phyloP scores from a whole-genome alignment of 2,888 invertebrate species.

The Cosmia pyralina region DNA sequence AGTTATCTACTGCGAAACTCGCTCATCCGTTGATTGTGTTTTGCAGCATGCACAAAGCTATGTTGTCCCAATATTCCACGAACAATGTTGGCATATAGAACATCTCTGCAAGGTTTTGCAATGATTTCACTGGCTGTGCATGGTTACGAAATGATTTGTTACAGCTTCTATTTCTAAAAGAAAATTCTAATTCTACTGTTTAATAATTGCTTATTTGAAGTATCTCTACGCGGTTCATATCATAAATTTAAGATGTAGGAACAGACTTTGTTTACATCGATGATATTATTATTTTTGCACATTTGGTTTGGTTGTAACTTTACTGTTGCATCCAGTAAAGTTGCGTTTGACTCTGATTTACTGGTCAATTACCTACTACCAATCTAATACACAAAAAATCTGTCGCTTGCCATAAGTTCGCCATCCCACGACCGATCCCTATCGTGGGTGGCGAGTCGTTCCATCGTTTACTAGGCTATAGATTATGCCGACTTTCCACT shows the following conservation, averaged over 20 bases:
- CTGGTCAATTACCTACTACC: background rate
- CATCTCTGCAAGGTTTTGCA: background rate
- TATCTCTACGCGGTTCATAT: background rate
- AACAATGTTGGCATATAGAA: background rate
- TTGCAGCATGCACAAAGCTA: background rate
- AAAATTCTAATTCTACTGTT: background rate
- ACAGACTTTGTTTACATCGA: background rate
- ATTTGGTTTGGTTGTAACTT: too few relatives aligned
- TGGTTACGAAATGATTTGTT: background rate
- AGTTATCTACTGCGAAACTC: background rate
- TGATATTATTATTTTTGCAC: background rate
- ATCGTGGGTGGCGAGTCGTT: background rate
- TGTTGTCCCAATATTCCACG: background rate
- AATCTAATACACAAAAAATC: background rate
- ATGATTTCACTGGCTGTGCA: background rate
- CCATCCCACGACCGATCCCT: background rate
- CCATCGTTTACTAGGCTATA: background rate
- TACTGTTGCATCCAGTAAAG: too few relatives aligned
- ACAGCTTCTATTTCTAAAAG: background rate
- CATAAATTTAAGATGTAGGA: too few relatives aligned
- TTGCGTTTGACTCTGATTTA: background rate
- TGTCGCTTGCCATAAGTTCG: background rate
- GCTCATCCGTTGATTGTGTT: constrained; percentile 2
- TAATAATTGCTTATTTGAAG: background rate
- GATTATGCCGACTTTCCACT: background rate